Evolutionary conservation across 2,888 invertebrate species (phyloP).

Genomic region (Schizotus pectinicornis): DNA sequence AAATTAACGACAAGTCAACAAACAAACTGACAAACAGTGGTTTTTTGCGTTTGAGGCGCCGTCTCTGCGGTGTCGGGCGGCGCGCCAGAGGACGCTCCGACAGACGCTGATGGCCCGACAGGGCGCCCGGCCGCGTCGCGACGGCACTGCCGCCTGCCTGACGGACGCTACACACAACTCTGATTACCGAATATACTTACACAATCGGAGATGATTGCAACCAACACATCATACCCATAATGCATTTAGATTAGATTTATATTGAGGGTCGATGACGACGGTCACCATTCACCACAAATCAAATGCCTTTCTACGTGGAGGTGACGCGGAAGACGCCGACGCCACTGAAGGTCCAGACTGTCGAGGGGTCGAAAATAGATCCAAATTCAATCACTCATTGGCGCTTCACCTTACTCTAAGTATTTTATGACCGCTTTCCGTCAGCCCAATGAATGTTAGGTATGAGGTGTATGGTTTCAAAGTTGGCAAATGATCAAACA

Average conservation of each 20-base stretch:
- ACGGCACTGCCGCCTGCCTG: constrained; percentile 51
- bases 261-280: constrained; percentile 6
- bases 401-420: constrained; percentile 2
- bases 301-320: constrained; percentile 1
- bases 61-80: constrained; percentile 55
- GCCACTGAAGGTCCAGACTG: neutral
- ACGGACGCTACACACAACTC: constrained; percentile 43
- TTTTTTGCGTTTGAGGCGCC: constrained; percentile 47
- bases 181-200: constrained; percentile 49
- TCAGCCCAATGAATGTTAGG: no score
- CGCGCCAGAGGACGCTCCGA: constrained; percentile 58
- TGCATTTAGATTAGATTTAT: constrained; percentile 40
- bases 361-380: constrained; percentile 21
- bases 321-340: neutral
- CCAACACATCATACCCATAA: constrained; percentile 43
- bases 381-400: constrained; percentile 29
- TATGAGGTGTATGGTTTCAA: no score
- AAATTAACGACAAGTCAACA: constrained; percentile 55
- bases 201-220: constrained; percentile 50
- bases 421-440: neutral
- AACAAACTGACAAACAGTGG: constrained; percentile 52
- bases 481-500: no score
- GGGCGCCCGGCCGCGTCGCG: constrained; percentile 61
- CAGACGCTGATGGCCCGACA: constrained; percentile 63
- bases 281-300: neutral